Base-by-base conservation (phyloP, 1,140 invertebrate species). In the Ceratina calcarata region DNA sequence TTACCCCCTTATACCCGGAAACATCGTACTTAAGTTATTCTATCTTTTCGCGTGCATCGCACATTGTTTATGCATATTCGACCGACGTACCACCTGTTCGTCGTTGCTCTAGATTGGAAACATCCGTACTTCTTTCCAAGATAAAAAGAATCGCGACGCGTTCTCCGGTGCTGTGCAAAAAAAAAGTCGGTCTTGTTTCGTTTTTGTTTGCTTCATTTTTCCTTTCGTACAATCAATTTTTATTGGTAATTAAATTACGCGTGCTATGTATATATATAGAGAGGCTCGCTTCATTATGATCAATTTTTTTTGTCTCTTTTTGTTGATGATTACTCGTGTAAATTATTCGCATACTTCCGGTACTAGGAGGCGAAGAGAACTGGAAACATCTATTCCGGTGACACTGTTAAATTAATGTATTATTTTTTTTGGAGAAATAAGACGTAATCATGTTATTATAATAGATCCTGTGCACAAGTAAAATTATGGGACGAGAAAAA, bases 121-220 rank as follows among this genome's bases (percentile, higher is more conserved):
- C 27, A 70, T 79, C 2, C 68, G 27, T 65, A 61, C 10, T 51
- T 65, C 20, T 6, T 13, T 32, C 24, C 18, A 18, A 20, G 65
- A 66, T 45, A n/a, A 72, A 78, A 78, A 78, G 55, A 57, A 18
- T 73, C n/a, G 61, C 60, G 74, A 74, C 22, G 49, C 75, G 27
- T 32, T 32, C 27, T 68, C 64, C 58, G 49, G 58, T 61, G 22
- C 57, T 76, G 80, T 70, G 64, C 60, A 62, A 71, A 51, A 66
- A 58, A 10, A 45, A 45, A 27, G 49, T 78, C 64, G 49, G 81
- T 76, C 22, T 84, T 87, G 82, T 81, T 87, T 86, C 71, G 79
- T 87, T 86, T 87, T 86, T 87, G 76, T 90, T 83, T 85, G 78
- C 68, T 78, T 87, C 73, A 58, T 58, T 71, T 20, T 66, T 53